These are phyloP conservation scores for Esox masquinongy DNA, from an alignment of 2,797 vertebrate genomes.

Conservation along the genomic window DNA sequence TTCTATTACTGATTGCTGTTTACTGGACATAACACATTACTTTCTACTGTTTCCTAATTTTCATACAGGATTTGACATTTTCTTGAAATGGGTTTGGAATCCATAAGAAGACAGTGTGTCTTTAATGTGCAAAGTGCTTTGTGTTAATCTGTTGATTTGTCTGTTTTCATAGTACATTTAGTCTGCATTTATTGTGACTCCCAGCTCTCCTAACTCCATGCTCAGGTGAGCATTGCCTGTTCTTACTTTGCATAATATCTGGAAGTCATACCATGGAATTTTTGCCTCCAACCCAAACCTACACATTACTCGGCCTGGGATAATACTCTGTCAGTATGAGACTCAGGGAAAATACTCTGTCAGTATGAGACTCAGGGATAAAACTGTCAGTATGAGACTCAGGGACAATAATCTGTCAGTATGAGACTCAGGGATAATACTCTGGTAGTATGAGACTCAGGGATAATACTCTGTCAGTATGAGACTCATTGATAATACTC, in stretches of 20 bases:
- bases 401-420: too few relatives aligned
- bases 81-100: background rate
- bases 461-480: too few relatives aligned
- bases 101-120: background rate
- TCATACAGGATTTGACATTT: background rate
- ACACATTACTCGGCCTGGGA: background rate
- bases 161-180: background rate
- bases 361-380: too few relatives aligned
- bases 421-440: too few relatives aligned
- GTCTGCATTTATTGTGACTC: background rate
- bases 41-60: background rate
- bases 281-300: background rate
- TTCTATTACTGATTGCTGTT: background rate
- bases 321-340: too few relatives aligned
- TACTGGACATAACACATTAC: background rate
- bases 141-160: background rate
- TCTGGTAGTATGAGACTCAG: too few relatives aligned
- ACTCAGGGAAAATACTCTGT: too few relatives aligned
- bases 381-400: too few relatives aligned
- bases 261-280: background rate
- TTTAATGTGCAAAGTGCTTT: background rate
- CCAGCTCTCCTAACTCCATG: background rate
- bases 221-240: slow-evolving; percentile 1
- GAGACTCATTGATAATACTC: too few relatives aligned
- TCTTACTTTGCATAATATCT: slow-evolving; percentile 26